Evolutionary conservation across 1,140 invertebrate species (phyloP).

Genomic region (Drosophila chauvacae): DNA sequence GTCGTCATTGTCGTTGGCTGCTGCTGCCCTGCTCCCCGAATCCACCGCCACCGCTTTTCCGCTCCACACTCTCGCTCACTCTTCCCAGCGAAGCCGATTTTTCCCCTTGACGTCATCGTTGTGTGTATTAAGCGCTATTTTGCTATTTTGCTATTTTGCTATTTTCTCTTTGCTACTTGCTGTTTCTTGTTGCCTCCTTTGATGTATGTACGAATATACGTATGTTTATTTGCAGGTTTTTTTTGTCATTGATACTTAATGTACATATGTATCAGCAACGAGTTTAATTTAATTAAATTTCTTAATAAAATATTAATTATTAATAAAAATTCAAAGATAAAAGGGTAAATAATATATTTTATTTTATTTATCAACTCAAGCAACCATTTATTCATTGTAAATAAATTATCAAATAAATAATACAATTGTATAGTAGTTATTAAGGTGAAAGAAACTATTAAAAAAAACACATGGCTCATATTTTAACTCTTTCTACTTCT

Average conservation of each 20-base stretch:
- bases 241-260: slow-evolving; percentile 35
- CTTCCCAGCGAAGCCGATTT: slow-evolving; percentile 4
- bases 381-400: not conserved
- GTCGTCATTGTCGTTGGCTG: slow-evolving; percentile 72
- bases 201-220: slow-evolving; percentile 4
- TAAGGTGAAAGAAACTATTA: not conserved
- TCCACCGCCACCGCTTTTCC: not conserved
- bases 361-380: not conserved
- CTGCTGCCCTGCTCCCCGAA: not conserved
- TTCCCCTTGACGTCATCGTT: slow-evolving; percentile 55
- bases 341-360: not conserved
- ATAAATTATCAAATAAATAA: not conserved
- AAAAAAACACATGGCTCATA: not conserved
- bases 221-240: slow-evolving; percentile 8
- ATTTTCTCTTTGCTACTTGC: slow-evolving; percentile 37
- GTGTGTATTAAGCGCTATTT: slow-evolving; percentile 56
- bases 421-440: not conserved
- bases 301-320: not conserved
- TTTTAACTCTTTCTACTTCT: too few relatives aligned
- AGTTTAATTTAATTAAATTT: not conserved
- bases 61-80: not conserved
- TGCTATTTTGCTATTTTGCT: slow-evolving; percentile 37
- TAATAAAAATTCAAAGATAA: not conserved
- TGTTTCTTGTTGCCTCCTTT: slow-evolving; percentile 13
- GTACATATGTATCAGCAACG: not conserved